These are phyloP conservation scores for Drosophila ficusphila DNA, from an alignment of 1,140 invertebrate genomes.

Conservation along the genomic window DNA sequence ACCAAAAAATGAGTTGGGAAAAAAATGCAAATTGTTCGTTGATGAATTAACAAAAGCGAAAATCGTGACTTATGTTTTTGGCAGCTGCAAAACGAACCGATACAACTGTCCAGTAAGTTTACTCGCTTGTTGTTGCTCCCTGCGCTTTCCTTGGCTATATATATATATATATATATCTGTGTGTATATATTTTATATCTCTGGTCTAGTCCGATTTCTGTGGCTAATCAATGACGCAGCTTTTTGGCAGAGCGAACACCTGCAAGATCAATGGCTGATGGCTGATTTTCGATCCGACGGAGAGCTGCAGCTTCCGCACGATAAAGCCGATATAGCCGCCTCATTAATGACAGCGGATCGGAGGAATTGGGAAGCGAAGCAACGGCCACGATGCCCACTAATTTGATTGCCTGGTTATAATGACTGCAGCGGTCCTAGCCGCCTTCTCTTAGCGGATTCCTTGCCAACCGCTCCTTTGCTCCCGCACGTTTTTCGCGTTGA, in stretches of 20 bases:
- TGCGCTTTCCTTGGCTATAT: slow-evolving; percentile 15
- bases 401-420: slow-evolving; percentile 78
- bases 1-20: slow-evolving; percentile 50
- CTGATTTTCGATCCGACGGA: slow-evolving; percentile 4
- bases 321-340: slow-evolving; percentile 66
- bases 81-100: slow-evolving; percentile 70
- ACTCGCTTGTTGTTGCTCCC: slow-evolving; percentile 13
- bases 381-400: slow-evolving; percentile 39
- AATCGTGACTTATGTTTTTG: slow-evolving; percentile 84
- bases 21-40: slow-evolving; percentile 83
- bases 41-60: slow-evolving; percentile 83
- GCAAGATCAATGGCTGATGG: slow-evolving; percentile 43
- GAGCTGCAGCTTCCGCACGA: slow-evolving; percentile 54
- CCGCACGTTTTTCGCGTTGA: slow-evolving; percentile 81
- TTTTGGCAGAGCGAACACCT: slow-evolving; percentile 65
- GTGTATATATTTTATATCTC: not conserved
- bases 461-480: slow-evolving; percentile 55
- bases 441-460: slow-evolving; percentile 24
- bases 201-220: slow-evolving; percentile 63
- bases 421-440: slow-evolving; percentile 45
- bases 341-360: slow-evolving; percentile 56
- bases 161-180: not conserved
- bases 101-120: slow-evolving; percentile 53
- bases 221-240: slow-evolving; percentile 77
- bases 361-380: slow-evolving; percentile 11